Conservation (phyloP, 1,140 invertebrate species). For the Sycophila sp. region DNA sequence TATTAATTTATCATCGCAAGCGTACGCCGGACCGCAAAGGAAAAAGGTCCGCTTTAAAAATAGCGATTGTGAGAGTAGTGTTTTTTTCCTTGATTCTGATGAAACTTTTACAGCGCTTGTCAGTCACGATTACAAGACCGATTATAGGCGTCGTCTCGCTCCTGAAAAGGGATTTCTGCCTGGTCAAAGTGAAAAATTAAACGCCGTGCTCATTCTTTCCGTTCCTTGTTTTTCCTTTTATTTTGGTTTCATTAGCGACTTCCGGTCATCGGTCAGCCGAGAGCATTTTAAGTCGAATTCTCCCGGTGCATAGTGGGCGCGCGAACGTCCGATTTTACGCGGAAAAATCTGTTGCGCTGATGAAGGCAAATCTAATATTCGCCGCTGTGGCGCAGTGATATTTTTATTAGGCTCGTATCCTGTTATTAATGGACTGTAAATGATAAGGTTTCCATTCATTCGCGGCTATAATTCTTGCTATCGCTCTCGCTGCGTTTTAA, state of each 20-base stretch:
- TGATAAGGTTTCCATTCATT: conserved; percentile 35
- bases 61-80: no score
- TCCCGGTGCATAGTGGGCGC: no score
- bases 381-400: not conserved
- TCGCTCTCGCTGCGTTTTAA: conserved; percentile 7
- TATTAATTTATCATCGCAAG: no score
- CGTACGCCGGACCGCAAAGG: no score
- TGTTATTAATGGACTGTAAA: conserved; percentile 31
- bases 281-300: not conserved
- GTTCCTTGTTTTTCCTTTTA: not conserved
- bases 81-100: not conserved
- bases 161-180: no score
- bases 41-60: not conserved
- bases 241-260: conserved; percentile 10
- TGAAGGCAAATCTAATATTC: conserved; percentile 19
- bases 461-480: conserved; percentile 16
- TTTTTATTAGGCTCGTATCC: conserved; percentile 32
- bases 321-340: not conserved
- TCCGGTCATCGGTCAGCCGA: not conserved
- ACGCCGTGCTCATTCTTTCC: no score
- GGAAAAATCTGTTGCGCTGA: conserved; percentile 2
- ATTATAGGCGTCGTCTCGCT: no score
- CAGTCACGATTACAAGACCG: not conserved
- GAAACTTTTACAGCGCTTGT: not conserved
- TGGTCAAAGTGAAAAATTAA: no score